Conservation (phyloP, 2,113 vertebrate genomes). For the Caloenas nicobarica region DNA sequence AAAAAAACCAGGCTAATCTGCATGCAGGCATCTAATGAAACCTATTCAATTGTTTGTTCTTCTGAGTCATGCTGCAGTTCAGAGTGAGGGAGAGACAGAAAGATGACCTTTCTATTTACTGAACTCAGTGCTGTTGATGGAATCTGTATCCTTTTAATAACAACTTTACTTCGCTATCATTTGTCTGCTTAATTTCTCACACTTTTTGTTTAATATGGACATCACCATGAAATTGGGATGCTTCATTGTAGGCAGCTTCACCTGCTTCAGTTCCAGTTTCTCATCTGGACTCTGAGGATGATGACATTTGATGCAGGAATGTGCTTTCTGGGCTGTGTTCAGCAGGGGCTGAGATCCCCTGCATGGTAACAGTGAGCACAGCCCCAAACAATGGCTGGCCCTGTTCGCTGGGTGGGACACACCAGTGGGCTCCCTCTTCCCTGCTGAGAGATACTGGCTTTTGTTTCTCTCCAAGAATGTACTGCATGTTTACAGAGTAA, state of each 20-base stretch:
- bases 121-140: background rate
- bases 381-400: slow-evolving; percentile 33
- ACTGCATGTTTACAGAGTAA: background rate
- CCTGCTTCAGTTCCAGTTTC: background rate
- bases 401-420: background rate
- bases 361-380: background rate
- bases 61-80: slow-evolving; percentile 59
- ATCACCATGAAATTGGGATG: accelerated
- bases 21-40: slow-evolving; percentile 23
- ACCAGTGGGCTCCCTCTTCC: background rate
- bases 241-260: background rate
- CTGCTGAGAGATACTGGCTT: slow-evolving; percentile 4
- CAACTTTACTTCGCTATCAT: background rate
- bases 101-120: slow-evolving; percentile 44
- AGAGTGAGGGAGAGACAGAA: slow-evolving; percentile 18
- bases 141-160: background rate
- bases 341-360: background rate
- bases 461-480: slow-evolving; percentile 14
- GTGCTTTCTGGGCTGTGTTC: background rate
- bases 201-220: background rate
- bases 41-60: slow-evolving; percentile 42
- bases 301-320: background rate
- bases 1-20: background rate
- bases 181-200: background rate
- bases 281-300: accelerated